Evolutionary conservation across 2,797 vertebrate genomes (phyloP), one percentile per base, ranked within the genome.

Genomic region (Cossypha niveicapilla): DNA sequence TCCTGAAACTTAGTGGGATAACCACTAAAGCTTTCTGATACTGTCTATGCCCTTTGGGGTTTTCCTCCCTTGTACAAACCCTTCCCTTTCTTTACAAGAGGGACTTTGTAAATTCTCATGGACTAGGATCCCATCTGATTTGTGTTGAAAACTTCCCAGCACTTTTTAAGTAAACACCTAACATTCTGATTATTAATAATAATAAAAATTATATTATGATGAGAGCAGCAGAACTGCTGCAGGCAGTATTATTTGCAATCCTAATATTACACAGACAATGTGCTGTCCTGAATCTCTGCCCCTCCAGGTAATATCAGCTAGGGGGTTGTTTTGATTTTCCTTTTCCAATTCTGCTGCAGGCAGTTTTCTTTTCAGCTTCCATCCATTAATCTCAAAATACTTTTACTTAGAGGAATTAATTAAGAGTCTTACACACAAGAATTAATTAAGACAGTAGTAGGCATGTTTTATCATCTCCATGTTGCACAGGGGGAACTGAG

Each of bases 381-480:
- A 93, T 81, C 51, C 86, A 84, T 84, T 94, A 95, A 93, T 81
- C 80, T 96, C 67, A n/a, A 93, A 93, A 80, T 74, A 73, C 41
- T 93, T 92, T 85, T 92, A 85, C 37, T 79, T 0, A 65, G 53
- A 94, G 34, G 39, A 95, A 95, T 96, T 96, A 88, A 96, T 96
- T 96, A 93, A 96, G 83, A 88, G 16, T 77, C 60, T 79, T 57
- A 42, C 41, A 87, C 62, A 74, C 47, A 71, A 75, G 51, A 94
- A 92, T 93, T 95, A 95, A 95, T 95, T 94, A 94, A 95, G 92
- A 82, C 60, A 85, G 92, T 81, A 89, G 44, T 13, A 92, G 93
- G 77, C 93, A 96, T 90, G 95, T 95, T 94, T 92, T 84, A 93
- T 96, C 74, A 90, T 70, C 90, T 94, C 86, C 41, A 13, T 42